Evolutionary conservation across 2,888 invertebrate species (phyloP).

Genomic region (Crematogaster levior): DNA sequence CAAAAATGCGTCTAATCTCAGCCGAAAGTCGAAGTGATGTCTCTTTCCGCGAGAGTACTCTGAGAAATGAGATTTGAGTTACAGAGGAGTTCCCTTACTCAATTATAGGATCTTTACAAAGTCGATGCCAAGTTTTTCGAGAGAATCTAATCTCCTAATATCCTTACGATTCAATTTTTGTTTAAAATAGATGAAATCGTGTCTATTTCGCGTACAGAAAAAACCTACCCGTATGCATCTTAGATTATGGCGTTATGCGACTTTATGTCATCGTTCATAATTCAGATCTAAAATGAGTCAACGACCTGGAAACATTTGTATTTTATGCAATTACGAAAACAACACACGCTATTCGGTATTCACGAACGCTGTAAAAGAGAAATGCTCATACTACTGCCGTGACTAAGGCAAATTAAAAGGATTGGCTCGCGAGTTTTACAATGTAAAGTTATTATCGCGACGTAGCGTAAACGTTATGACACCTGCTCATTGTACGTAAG

Average conservation of each 20-base stretch:
- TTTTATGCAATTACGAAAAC: constrained; percentile 49
- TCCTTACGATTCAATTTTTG: not conserved
- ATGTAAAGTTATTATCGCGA: constrained; percentile 53
- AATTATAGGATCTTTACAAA: not conserved
- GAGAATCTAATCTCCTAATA: not conserved
- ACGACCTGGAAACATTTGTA: constrained; percentile 49
- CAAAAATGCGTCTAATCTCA: constrained; percentile 50
- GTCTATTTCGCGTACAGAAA: not conserved
- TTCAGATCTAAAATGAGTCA: constrained; percentile 46
- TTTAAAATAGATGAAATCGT: not conserved
- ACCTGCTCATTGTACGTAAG: constrained; percentile 36
- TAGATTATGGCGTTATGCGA: constrained; percentile 12
- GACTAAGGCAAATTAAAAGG: constrained; percentile 46
- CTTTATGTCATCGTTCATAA: constrained; percentile 23
- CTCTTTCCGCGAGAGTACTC: constrained; percentile 15
- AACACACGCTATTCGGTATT: constrained; percentile 47
- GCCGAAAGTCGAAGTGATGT: constrained; percentile 26
- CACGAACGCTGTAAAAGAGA: constrained; percentile 35
- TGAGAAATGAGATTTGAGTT: constrained; percentile 23
- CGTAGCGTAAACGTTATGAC: constrained; percentile 45
- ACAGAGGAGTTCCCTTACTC: not conserved
- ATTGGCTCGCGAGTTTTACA: constrained; percentile 45
- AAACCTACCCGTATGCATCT: not conserved
- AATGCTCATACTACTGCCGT: constrained; percentile 31
- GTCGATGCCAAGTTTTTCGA: not conserved